Evolutionary conservation across 2,888 invertebrate genomes (phyloP), one percentile per base, ranked within the genome.

Genomic region (Noctua fimbriata): DNA sequence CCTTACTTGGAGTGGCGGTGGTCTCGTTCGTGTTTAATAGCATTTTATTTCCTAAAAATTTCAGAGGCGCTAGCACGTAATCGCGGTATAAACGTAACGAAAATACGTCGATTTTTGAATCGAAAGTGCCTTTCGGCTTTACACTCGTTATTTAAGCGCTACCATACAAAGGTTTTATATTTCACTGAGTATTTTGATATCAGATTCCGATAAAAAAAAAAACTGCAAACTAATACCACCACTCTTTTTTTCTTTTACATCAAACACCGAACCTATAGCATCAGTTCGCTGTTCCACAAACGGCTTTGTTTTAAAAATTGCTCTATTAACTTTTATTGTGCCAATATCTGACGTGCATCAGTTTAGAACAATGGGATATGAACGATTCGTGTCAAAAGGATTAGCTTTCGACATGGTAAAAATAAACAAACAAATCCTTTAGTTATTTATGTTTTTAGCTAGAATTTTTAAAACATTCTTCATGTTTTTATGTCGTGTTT

Each of bases 301-400:
- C 24, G 63, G 71, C 44, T 65, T 69, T 79, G 41, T 69, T 58
- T 2, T 16, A 69, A 82, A 82, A 85, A 73, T n/a, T 36, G 49
- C 58, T 66, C 73, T n/a, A 65, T 73, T 73, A 49, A 47, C 36
- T 85, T 73, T 63, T 52, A 24, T 12, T 70, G 36, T 60, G 4
- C 36, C 69, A 66, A 74, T 71, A 73, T 66, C 28, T 55, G n/a
- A 32, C 36, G 44, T 32, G 18, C 49, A 66, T 66, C 63, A 60
- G 55, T 21, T 80, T 12, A 14, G 28, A 69, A 85, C 63, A 80
- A 73, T 69, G 47, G 44, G 28, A 47, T 81, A 73, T 70, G 49
- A 55, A 55, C 14, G 49, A 47, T 66, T 36, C 32, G 5, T 73
- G 82, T 81, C 70, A 60, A 66, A 52, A 21, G 65, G 69, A 69